Evolutionary conservation across 2,113 vertebrate genomes (phyloP), one percentile per base, ranked within the genome.

Genomic region (Melospiza georgiana): DNA sequence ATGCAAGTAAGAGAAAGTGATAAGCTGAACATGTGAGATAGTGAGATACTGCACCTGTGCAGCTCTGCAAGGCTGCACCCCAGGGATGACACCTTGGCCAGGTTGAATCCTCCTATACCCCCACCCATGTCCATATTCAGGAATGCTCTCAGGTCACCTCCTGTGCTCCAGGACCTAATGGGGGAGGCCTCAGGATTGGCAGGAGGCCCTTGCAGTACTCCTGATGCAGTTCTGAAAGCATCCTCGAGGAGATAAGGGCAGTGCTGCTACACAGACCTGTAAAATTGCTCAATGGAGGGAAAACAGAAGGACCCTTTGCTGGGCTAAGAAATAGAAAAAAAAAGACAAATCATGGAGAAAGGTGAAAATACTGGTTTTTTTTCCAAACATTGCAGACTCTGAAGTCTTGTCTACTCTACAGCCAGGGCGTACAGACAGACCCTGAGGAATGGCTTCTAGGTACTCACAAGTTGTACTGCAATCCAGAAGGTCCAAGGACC

Each of bases 151-250:
- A 46, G 25, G 35, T 10, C 52, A 44, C 20, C 23, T 44, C 43
- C 31, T 2, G 1, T 1, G 4, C 39, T 25, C 67, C 66, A 33
- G 21, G 4, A 19, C 19, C 0, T 0, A 39, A n/a, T 1, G 0
- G 3, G 24, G 5, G 19, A 39, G 12, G 17, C 21, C n/a, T 27
- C 11, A 12, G 31, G 6, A 17, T 4, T 28, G 44, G 27, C 0
- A 0, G 18, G 43, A 41, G 23, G 11, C 27, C 65, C 17, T 55
- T 33, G 12, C 30, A 33, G 24, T 14, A 0, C 3, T 52, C 44
- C 37, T 12, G 12, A 15, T 28, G 14, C 0, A 0, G 16, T 13
- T 25, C n/a, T 71, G 66, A 58, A 39, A 1, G 12, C 2, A 0
- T 52, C 58, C 18, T 18, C 39, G 28, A 39, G 69, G 30, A 63